These are phyloP conservation scores for Isaurus tuberculatus DNA, from an alignment of 92 coral and sea anemone genomes.

Conservation along the genomic window DNA sequence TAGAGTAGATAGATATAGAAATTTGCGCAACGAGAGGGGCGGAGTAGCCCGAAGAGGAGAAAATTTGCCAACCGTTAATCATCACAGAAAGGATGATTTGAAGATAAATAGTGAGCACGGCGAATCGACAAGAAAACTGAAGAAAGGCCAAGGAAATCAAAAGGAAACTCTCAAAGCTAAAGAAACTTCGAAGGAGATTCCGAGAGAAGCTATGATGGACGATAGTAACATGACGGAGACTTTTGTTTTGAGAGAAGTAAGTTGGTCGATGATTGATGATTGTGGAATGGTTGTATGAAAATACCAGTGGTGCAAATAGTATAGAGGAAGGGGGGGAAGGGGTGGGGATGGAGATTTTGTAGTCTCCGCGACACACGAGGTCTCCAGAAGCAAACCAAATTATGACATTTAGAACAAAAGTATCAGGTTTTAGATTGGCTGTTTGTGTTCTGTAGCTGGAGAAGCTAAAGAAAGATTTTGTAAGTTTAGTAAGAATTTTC, in stretches of 20 bases:
- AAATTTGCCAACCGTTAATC: slow-evolving; percentile 30
- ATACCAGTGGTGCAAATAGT: neutral
- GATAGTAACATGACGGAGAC: neutral
- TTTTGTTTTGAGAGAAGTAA: neutral
- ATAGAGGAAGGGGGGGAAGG: no score
- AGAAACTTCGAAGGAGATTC: neutral
- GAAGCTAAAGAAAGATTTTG: no score
- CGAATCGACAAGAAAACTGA: slow-evolving; percentile 10
- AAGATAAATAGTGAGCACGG: neutral
- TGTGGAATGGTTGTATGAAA: neutral
- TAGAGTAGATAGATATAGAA: slow-evolving; percentile 27
- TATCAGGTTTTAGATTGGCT: no score
- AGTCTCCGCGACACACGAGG: no score
- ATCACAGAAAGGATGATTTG: neutral
- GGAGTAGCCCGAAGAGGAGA: slow-evolving; percentile 24
- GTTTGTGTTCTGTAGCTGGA: no score
- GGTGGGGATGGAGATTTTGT: no score
- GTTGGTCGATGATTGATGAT: neutral
- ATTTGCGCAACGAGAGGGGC: slow-evolving; percentile 39
- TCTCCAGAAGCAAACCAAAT: no score
- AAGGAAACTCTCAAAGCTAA: neutral
- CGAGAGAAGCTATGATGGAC: neutral
- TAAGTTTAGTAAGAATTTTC: no score
- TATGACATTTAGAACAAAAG: no score
- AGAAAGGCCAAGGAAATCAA: neutral